Evolutionary conservation across 2,888 invertebrate genomes (phyloP).

Genomic region (Eustalomyia histrio): DNA sequence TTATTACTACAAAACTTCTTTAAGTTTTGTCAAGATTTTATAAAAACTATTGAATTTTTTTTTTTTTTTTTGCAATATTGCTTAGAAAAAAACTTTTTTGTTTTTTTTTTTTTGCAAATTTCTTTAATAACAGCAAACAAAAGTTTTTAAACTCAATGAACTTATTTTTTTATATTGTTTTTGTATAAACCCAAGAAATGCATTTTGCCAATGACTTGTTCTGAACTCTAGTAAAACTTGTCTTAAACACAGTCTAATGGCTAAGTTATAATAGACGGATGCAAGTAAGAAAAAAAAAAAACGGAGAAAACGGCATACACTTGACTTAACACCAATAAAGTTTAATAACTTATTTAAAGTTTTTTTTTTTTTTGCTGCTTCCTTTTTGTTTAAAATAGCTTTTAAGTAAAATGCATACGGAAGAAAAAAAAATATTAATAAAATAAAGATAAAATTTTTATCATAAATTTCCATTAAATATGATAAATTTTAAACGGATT

Average conservation of each 20-base stretch:
- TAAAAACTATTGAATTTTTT: too few species aligned
- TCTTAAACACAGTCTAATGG: conserved; percentile 49
- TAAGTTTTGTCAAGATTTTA: too few species aligned
- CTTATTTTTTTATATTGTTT: conserved; percentile 2
- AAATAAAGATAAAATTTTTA: conserved; percentile 20
- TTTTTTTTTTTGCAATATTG: too few species aligned
- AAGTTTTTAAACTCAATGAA: conserved; percentile 19
- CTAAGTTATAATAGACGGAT: conserved; percentile 35
- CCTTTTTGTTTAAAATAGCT: background rate
- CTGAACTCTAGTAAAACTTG: conserved; percentile 47
- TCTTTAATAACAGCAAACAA: conserved; percentile 37
- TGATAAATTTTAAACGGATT: conserved; percentile 40
- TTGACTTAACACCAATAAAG: conserved; percentile 59
- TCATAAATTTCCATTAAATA: conserved; percentile 27
- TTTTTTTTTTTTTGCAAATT: conserved; percentile 29
- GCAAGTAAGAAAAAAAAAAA: conserved; percentile 13
- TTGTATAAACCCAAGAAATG: conserved; percentile 45
- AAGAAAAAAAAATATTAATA: background rate
- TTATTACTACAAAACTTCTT: too few species aligned
- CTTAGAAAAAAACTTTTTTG: too few species aligned
- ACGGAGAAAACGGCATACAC: conserved; percentile 27
- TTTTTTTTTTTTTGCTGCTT: conserved; percentile 18
- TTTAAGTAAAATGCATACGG: background rate
- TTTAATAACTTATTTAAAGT: conserved; percentile 58
- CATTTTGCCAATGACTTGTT: conserved; percentile 49